Evolutionary conservation across 2,113 vertebrate species (phyloP).

Genomic region (Nestor notabilis): DNA sequence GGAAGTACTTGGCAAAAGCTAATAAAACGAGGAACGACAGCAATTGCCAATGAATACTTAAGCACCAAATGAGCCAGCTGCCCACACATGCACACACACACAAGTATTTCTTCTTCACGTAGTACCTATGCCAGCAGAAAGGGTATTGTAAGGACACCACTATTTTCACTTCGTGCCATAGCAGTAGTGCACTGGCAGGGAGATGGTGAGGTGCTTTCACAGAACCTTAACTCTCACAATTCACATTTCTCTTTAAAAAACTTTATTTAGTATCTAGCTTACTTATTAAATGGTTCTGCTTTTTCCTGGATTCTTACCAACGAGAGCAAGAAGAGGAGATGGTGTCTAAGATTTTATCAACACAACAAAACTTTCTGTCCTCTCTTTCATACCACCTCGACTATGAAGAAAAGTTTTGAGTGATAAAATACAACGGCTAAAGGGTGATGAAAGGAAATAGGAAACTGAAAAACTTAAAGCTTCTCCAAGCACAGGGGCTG

Average conservation of each 20-base stretch:
- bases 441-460: not conserved
- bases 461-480: not conserved
- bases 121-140: not conserved
- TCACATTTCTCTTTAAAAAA: not conserved
- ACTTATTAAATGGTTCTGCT: not conserved
- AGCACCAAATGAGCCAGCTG: slow-evolving; percentile 40
- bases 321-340: not conserved
- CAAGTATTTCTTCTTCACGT: not conserved
- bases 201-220: not conserved
- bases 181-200: not conserved
- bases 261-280: not conserved
- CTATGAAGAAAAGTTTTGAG: not conserved
- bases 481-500: not conserved
- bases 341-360: not conserved
- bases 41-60: slow-evolving; percentile 64
- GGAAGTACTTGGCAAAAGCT: slow-evolving; percentile 74
- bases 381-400: not conserved
- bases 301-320: not conserved
- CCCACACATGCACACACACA: not conserved
- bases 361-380: not conserved
- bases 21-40: slow-evolving; percentile 72
- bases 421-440: not conserved
- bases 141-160: not conserved
- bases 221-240: slow-evolving; percentile 9
- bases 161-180: not conserved